Evolutionary conservation across 1,140 invertebrate genomes (phyloP), one percentile per base, ranked within the genome.

Genomic region (Brachionus sp.): DNA sequence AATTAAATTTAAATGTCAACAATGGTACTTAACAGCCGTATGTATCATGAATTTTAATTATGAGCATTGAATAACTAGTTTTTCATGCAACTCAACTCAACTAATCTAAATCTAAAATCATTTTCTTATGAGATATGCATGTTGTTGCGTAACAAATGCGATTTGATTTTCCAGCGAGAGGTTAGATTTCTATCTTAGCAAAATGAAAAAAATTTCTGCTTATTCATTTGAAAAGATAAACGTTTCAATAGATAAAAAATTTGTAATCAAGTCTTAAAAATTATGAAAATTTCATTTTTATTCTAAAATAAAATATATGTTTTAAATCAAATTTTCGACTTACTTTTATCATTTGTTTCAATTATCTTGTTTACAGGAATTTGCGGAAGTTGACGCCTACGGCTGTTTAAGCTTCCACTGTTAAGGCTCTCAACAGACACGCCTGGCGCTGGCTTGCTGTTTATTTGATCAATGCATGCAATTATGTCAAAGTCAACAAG

Each of bases 351-450:
- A 46, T 23, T 42, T 19, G 23, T 75, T 46, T 75, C 39, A 3
- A 7, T 33, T 39, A 46, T 39, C 33, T 44, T 75, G 23, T 75
- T 39, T 3, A 75, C 7, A 44, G 70, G 70, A 46, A 75, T 75
- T 75, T 75, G 70, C 1, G 70, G 70, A 29, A 75, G 42, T 29
- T 75, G 70, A 1, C 70, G 37, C 23, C 70, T 75, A 29, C 70
- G 39, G 16, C 70, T 75, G 12, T 75, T 75, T 46, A 75, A 75
- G 29, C 70, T 75, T 46, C 70, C 70, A 13, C 70, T 75, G 29
- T 75, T 75, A 1, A 75, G 42, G 12, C 70, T 75, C 25, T 75
- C 70, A 19, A 75, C 19, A 5, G 70, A 75, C 13, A 75, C 37
- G 12, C 70, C 70, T 12, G 23, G 39, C 9, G 39, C 12, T 13